Evolutionary conservation across 2,113 vertebrate species (phyloP).

Genomic region (Thinocorus orbignyianus): DNA sequence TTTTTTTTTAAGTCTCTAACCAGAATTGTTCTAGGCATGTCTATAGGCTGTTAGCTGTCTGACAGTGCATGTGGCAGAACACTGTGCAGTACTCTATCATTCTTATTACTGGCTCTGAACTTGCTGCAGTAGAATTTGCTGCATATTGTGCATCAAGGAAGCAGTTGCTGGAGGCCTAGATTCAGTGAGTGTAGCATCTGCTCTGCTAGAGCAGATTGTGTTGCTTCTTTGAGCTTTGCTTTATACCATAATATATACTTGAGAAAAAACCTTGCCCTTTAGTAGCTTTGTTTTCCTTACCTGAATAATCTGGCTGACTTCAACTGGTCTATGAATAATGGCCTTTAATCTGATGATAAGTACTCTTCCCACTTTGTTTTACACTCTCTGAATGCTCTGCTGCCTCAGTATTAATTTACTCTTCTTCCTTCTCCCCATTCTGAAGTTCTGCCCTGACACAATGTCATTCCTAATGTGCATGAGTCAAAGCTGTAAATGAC

Average conservation of each 20-base stretch:
- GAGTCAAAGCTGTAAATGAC: neutral
- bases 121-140: slow-evolving; percentile 6
- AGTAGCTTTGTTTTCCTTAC: neutral
- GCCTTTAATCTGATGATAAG: neutral
- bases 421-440: neutral
- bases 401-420: neutral
- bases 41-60: neutral
- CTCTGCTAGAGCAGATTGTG: neutral
- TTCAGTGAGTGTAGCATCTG: neutral
- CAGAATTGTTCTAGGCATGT: neutral
- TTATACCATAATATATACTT: neutral
- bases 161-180: neutral
- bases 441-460: neutral
- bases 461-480: neutral
- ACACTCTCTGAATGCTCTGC: neutral
- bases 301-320: neutral
- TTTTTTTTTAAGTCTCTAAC: neutral
- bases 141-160: neutral
- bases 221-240: neutral
- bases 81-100: neutral
- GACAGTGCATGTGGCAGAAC: neutral
- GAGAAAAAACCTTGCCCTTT: neutral
- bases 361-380: neutral
- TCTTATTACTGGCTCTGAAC: neutral
- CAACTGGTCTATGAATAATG: fast-evolving